Evolutionary conservation across 2,888 invertebrate species (phyloP).

Genomic region (Thysanoteuthis rhombus): DNA sequence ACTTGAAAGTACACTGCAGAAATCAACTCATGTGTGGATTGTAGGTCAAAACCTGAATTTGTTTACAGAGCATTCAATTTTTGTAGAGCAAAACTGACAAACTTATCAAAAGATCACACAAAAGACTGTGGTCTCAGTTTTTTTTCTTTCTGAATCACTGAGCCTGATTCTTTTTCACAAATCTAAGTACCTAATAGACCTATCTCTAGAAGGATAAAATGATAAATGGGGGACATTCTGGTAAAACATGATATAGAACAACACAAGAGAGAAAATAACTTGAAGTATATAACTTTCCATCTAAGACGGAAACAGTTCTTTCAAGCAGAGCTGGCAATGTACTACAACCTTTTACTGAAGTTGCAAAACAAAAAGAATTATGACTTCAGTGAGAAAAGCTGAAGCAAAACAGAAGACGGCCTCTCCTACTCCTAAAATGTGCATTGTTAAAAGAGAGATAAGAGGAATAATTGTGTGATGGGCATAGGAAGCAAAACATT

Average conservation of each 20-base stretch:
- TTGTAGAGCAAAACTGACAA: neutral
- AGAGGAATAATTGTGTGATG: too few species aligned
- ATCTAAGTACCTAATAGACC: neutral
- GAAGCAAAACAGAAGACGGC: too few species aligned
- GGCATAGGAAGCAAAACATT: too few species aligned
- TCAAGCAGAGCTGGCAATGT: neutral
- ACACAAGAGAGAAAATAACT: neutral
- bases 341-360: neutral
- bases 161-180: neutral
- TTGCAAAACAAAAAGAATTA: too few species aligned
- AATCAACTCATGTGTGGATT: neutral
- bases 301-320: neutral
- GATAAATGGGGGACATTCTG: accelerated
- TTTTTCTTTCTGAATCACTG: neutral
- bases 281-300: neutral
- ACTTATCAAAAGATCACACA: neutral
- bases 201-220: neutral
- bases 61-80: neutral
- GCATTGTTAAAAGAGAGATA: too few species aligned
- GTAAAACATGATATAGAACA: neutral
- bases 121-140: neutral
- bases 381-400: too few species aligned
- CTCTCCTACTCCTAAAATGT: too few species aligned
- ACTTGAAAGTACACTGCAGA: neutral
- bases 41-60: neutral